Evolutionary conservation across 2,113 vertebrate species (phyloP).

Genomic region (Pachycephala philippinensis): DNA sequence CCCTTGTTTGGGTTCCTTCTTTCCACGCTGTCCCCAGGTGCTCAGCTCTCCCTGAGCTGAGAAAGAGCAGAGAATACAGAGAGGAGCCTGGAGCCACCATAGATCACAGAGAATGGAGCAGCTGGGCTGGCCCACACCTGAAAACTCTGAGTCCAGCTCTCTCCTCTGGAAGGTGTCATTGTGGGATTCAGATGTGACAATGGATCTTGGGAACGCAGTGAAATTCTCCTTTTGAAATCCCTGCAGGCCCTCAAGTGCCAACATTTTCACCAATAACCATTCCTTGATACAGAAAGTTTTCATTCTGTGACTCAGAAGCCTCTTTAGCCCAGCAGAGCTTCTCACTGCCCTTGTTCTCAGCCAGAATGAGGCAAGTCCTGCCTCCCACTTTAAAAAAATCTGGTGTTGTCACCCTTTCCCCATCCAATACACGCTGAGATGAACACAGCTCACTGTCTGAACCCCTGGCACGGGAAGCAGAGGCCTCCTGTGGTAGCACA

Average conservation of each 20-base stretch:
- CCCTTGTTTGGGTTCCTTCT: not conserved
- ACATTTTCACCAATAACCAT: not conserved
- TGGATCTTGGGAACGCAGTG: not conserved
- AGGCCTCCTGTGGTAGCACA: not conserved
- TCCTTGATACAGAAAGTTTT: not conserved
- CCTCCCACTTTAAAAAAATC: not conserved
- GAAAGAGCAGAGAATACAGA: not conserved
- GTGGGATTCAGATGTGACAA: not conserved
- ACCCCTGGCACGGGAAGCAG: not conserved
- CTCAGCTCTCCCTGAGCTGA: not conserved
- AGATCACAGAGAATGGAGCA: not conserved
- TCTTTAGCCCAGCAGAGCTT: not conserved
- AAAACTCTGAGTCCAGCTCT: not conserved
- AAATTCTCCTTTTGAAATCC: not conserved
- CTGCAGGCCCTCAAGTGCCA: not conserved
- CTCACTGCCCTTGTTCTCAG: not conserved
- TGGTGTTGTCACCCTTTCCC: not conserved
- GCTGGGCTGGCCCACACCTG: not conserved
- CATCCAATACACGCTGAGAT: not conserved
- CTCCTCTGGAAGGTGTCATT: not conserved
- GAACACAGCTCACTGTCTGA: not conserved
- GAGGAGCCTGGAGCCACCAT: not conserved
- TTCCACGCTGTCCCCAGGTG: not conserved
- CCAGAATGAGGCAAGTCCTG: not conserved
- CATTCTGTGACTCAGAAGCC: not conserved